Evolutionary conservation across 2,888 invertebrate genomes (phyloP), one percentile per base, ranked within the genome.

Genomic region (Pammene fasciana): DNA sequence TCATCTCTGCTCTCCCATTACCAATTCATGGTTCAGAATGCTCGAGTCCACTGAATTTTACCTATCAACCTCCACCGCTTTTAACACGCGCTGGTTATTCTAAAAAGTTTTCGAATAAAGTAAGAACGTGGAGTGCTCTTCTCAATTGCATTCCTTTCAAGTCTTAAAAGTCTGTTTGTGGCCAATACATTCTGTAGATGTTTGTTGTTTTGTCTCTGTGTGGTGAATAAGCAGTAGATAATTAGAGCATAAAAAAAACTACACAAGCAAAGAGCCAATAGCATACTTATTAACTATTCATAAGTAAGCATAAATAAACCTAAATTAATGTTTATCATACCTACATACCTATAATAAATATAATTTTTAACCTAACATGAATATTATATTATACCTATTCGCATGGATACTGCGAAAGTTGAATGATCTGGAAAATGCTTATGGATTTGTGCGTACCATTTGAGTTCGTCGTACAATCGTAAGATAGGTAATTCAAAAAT

Each of bases 21-120:
- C 76, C 75, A 83, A 89, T 88, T 86, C 87, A 88, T 87, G 79
- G 74, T 76, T 76, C 80, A 82, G 80, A 80, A 76, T 74, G 74
- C 75, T 68, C 75, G 74, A 74, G 75, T 75, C 74, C 75, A 74
- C 74, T 81, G 81, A 78, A 81, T 75, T 75, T 77, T 75, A 74
- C 79, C 82, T 83, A 83, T 85, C 82, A 82, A 74, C 73, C 76
- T 59, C 72, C 57, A 65, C 71, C 70, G 72, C 73, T 70, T 72
- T 75, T 75, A 72, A 72, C 74, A 75, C 72, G 73, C 71, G 67
- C 73, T 77, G 65, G 59, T 65, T 67, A 67, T 67, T 65, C 54
- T 41, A 70, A 48, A 61, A 68, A 60, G 38, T 55, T 48, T 43
- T 50, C 52, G 55, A 68, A 68, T 65, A 65, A 54, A 57, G 52